Conservation (phyloP, 1,140 invertebrate genomes). For the Venustaconcha ellipsiformis region DNA sequence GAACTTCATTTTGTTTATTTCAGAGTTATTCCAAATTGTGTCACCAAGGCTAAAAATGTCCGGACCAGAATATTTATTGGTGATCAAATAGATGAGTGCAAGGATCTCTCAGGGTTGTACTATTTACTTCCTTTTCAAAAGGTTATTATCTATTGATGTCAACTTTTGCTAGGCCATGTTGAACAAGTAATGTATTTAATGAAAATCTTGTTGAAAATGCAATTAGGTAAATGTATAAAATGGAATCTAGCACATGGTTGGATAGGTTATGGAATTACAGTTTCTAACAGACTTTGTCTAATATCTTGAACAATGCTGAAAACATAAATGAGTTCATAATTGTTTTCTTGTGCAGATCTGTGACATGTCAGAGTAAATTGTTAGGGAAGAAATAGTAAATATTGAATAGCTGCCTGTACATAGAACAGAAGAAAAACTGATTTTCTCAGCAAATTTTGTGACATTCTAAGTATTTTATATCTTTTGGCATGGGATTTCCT, state of each 20-base stretch:
- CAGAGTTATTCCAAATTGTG: constrained; percentile 91
- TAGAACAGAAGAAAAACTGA: background rate
- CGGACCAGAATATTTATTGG: constrained; percentile 92
- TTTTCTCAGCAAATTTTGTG: background rate
- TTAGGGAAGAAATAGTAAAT: too few relatives aligned
- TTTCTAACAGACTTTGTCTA: too few relatives aligned
- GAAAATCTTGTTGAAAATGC: background rate
- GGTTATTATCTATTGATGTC: constrained; percentile 77
- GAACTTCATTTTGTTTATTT: constrained; percentile 33
- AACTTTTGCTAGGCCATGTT: background rate
- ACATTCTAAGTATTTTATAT: background rate
- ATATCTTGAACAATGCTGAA: too few relatives aligned
- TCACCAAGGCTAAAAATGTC: constrained; percentile 98
- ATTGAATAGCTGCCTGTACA: background rate
- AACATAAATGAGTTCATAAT: too few relatives aligned
- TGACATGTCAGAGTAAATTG: too few relatives aligned
- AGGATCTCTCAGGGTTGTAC: constrained; percentile 94
- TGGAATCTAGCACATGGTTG: too few relatives aligned
- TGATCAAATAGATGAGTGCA: constrained; percentile 93
- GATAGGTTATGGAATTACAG: too few relatives aligned
- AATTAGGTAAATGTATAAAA: too few relatives aligned
- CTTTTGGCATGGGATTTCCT: background rate
- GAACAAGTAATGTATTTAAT: background rate
- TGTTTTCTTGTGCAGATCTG: too few relatives aligned
- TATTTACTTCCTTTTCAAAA: constrained; percentile 96